phyloP scores from a whole-genome alignment of 2,888 invertebrate genomes.

The Polyommatus icarus region DNA sequence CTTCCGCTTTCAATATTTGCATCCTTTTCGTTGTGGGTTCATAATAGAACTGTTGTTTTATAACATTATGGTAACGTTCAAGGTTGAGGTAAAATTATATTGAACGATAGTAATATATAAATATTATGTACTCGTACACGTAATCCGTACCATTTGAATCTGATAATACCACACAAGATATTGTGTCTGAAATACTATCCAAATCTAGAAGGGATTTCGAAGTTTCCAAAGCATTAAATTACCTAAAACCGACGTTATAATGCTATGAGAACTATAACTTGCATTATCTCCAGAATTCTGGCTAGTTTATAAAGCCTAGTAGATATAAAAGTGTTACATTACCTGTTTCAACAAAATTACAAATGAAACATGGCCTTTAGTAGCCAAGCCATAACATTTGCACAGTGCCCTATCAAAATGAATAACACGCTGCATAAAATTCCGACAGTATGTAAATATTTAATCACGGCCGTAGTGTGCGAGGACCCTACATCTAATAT shows the following conservation, averaged over 20 bases:
- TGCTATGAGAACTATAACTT: too few relatives aligned
- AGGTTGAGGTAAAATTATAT: not conserved
- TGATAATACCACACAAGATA: not conserved
- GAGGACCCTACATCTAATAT: slow-evolving; percentile 43
- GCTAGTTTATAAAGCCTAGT: not conserved
- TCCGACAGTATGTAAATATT: slow-evolving; percentile 22
- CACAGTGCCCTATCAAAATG: not conserved
- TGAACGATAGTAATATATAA: not conserved
- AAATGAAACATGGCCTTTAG: not conserved
- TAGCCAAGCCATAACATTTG: not conserved
- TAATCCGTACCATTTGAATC: not conserved
- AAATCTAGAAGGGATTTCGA: not conserved
- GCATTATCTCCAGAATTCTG: not conserved
- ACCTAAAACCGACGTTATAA: too few relatives aligned
- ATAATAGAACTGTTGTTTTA: not conserved
- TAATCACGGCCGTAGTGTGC: slow-evolving; percentile 6
- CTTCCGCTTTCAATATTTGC: slow-evolving; percentile 26
- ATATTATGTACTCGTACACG: not conserved
- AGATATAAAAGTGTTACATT: not conserved
- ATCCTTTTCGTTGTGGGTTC: not conserved
- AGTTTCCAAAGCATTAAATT: not conserved
- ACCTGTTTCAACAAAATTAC: not conserved
- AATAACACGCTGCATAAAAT: slow-evolving; percentile 13
- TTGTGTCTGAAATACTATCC: not conserved
- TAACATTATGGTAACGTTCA: not conserved